Base-by-base conservation (phyloP, 1,140 invertebrate species). In the Drosophila saltans region DNA sequence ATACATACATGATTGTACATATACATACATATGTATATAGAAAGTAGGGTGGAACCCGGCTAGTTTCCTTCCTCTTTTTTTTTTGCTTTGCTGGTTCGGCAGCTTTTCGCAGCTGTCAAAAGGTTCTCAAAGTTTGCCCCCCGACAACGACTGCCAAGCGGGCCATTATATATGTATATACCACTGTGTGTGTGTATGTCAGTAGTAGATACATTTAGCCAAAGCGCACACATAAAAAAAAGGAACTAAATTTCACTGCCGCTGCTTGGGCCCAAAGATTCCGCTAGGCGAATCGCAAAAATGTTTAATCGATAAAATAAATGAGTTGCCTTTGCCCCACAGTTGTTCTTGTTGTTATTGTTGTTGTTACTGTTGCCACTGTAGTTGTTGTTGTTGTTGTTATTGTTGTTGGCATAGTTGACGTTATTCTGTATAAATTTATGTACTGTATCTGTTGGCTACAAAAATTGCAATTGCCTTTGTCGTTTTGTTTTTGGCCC, bases 301-400 rank as follows among this genome's bases (percentile, higher is more conserved):
- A 89, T 89, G 84, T 89, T 89, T 89, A 89, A 89, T 89, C 84
- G 84, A 89, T 89, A 89, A 89, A 89, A 89, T 89, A 89, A 89
- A 89, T 89, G 84, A 89, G 84, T 89, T 89, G 84, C 80, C 62
- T 88, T 81, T 88, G 81, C 33, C 8, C 72, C 74, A 73, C 64
- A 73, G 66, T 69, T 58, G 48, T 43, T 63, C 36, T 62, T 59
- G 33, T 55, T 55, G n/a, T 33, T 36, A 11, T 61, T 80, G 64
- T 26, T 75, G 72, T 78, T 84, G 83, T 71, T 80, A n/a, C 56
- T 80, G 64, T 26, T 75, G 72, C 75, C 80, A 88, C 69, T 80
- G 80, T 88, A 88, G 83, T 80, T 80, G 72, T 86, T 86, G 79
- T 86, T 86, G 83, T 80, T 80, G 72, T 86, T 86, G 79, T 86